Evolutionary conservation across 2,113 vertebrate genomes (phyloP), one percentile per base, ranked within the genome.

Genomic region (Myrmecobius fasciatus): DNA sequence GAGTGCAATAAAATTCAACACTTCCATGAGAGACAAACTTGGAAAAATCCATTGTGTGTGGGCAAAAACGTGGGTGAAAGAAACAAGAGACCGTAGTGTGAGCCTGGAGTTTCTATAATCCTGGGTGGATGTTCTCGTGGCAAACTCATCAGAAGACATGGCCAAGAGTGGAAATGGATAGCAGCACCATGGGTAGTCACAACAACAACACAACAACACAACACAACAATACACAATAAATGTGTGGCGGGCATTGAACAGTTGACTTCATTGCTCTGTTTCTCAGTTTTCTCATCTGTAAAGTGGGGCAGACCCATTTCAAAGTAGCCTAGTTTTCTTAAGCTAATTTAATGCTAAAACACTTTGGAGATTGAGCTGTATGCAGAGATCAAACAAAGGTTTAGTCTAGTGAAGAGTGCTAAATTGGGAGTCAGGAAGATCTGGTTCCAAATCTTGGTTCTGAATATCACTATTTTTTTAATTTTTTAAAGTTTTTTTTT

Each of bases 1-100:
- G 60, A 36, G 12, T n/a, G 22, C 93, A 92, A 92, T 88, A 94
- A 96, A 95, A 97, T 94, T n/a, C 11, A 92, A 83, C 53, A 89
- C 94, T 94, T 89, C 48, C 22, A 83, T 75, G 90, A 93, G 52
- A 95, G 92, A 48, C 90, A 31, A 88, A 93, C 67, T 95, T 94
- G 46, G 89, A 92, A 67, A 95, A 92, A 28, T 36, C 67, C 95
- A 24, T 36, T 91, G 92, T 75, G 46, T 89, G 89, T 92, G 93
- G 47, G 17, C 67, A 83, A 43, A 17, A 22, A 3, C 67, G 43
- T 20, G 8, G 67, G 11, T 36, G 67, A 83, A 6, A 83, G 36
- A n/a, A 20, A 6, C 36, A 83, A 10, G 67, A 75, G n/a, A n/a
- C 67, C 5, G 2, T 22, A n/a, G 67, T 43, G 36, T 7, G 67